phyloP scores from a whole-genome alignment of 1,140 invertebrate genomes.

The Bombus superbus region DNA sequence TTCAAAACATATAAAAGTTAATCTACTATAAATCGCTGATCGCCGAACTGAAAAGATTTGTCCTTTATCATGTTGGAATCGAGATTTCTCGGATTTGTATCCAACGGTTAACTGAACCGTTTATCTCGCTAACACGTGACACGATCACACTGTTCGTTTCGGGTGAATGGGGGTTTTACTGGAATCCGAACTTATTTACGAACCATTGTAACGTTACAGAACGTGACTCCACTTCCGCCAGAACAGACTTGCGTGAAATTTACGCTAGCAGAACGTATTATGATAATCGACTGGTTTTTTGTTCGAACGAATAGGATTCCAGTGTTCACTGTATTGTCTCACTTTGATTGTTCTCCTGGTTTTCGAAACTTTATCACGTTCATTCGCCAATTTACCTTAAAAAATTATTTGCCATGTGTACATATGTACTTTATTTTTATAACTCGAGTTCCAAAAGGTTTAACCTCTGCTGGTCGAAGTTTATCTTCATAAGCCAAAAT shows the following conservation, averaged over 20 bases:
- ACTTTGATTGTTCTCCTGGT: not conserved
- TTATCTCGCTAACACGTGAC: constrained; percentile 49
- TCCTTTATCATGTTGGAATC: constrained; percentile 36
- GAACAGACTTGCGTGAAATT: constrained; percentile 49
- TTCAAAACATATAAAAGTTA: not conserved
- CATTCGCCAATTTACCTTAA: not conserved
- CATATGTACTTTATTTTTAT: no score
- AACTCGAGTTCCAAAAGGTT: no score
- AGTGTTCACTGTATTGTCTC: constrained; percentile 7
- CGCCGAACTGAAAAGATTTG: not conserved
- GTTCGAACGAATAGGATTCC: constrained; percentile 13
- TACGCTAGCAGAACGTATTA: constrained; percentile 46
- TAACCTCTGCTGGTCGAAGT: no score
- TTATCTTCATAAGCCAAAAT: no score
- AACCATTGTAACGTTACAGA: constrained; percentile 60
- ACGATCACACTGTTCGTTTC: constrained; percentile 50
- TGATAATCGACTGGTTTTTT: constrained; percentile 52
- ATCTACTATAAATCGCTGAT: not conserved
- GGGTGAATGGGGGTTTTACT: constrained; percentile 50
- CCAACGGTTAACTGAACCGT: constrained; percentile 51
- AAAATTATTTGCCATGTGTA: no score
- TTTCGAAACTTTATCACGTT: not conserved
- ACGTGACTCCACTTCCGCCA: constrained; percentile 54
- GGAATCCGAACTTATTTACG: constrained; percentile 58
- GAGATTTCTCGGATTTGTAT: constrained; percentile 10